Base-by-base conservation (phyloP, 2,797 vertebrate genomes). In the Momotus momota region DNA sequence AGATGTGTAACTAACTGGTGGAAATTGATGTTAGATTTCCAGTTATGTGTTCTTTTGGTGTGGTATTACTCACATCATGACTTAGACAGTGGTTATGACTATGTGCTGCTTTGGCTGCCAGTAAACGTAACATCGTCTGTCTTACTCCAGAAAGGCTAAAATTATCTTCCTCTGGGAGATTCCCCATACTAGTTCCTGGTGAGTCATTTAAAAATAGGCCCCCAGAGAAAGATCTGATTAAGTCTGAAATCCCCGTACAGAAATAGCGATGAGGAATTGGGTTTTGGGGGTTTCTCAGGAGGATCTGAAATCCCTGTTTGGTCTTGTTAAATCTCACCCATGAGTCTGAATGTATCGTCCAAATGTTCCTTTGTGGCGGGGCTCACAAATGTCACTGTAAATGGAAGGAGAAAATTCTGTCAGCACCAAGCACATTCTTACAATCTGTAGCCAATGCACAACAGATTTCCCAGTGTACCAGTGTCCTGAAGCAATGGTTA, bases 381-480 rank as follows among this genome's bases (percentile, higher is more conserved):
- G 6, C 43, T 86, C 2, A 8, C 9, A 43, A 61, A 21, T 40
- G 45, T 19, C 41, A 3, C 35, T 67, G 27, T 48, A 54, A 12
- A 22, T 46, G n/a, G 10, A 33, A 35, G 12, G 27, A 55, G 46
- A 58, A 77, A 57, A 17, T 52, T 10, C 7, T 11, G 16, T 41
- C 27, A 25, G n/a, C 45, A 54, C 9, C 7, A 49, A 78, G 26
- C 16, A 7, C 3, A 2, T 73, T 82, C 19, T 61, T n/a, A 13
- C 26, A 48, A 6, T 2, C 5, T 51, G 5, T 0, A 1, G 19
- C 31, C 0, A 3, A 15, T 6, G 23, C 38, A n/a, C 22, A 33
- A 15, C 7, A 41, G 19, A 20, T 38, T 65, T 73, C 31, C 8
- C 4, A 1, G 13, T 38, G 19, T 83, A 33, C 9, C 3, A 6